A percentile compares a stretch with the other conserved stretches of the same genome.
These are phyloP conservation scores for Plagiodera versicolora DNA, from an alignment of 2,888 invertebrate genomes.

Conservation along the genomic window DNA sequence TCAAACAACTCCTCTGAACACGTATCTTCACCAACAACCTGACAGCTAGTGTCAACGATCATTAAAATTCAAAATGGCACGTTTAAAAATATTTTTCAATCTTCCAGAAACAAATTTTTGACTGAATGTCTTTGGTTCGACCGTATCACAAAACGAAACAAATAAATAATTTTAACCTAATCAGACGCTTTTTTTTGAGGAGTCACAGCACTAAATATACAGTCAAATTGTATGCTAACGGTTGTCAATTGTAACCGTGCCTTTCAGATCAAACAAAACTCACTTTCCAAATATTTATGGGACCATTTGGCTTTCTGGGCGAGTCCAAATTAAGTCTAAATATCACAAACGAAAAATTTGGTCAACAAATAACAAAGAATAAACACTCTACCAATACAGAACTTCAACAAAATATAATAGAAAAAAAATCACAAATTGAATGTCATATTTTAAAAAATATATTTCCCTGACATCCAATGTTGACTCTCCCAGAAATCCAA, in stretches of 20 bases:
- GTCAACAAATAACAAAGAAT: slow-evolving; percentile 36
- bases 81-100: slow-evolving; percentile 46
- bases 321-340: slow-evolving; percentile 32
- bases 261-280: slow-evolving; percentile 42
- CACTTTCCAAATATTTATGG: slow-evolving; percentile 24
- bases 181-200: slow-evolving; percentile 49
- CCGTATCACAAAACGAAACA: slow-evolving; percentile 53
- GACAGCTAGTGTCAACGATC: slow-evolving; percentile 39
- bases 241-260: slow-evolving; percentile 50
- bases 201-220: slow-evolving; percentile 57
- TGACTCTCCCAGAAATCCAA: slow-evolving; percentile 12
- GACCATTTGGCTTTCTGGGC: slow-evolving; percentile 9
- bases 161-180: slow-evolving; percentile 52
- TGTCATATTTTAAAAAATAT: slow-evolving; percentile 31
- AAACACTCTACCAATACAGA: slow-evolving; percentile 32
- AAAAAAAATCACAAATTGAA: slow-evolving; percentile 31
- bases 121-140: slow-evolving; percentile 53
- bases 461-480: slow-evolving; percentile 22
- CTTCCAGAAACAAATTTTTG: slow-evolving; percentile 37
- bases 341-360: slow-evolving; percentile 35
- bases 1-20: slow-evolving; percentile 16
- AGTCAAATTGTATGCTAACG: slow-evolving; percentile 50
- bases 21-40: slow-evolving; percentile 31
- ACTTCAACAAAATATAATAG: slow-evolving; percentile 27
- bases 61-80: slow-evolving; percentile 45